Percentiles rank a stretch among this genome's conserved stretches.
Conservation (phyloP, 2,113 vertebrate species). For the Climacteris rufus region DNA sequence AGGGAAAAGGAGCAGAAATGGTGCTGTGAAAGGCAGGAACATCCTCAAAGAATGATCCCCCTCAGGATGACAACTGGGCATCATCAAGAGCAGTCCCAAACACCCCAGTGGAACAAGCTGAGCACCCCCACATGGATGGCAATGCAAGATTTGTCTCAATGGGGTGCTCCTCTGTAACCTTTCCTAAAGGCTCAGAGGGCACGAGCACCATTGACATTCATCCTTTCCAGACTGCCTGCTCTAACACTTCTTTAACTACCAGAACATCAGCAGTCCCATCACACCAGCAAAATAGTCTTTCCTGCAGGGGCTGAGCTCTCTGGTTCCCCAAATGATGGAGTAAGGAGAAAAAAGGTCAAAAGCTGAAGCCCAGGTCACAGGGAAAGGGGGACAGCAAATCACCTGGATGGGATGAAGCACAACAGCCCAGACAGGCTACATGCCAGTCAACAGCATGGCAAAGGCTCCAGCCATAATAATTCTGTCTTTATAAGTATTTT, state of each 20-base stretch:
- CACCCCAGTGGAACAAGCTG: neutral
- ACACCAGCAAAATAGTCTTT: neutral
- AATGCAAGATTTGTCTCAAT: neutral
- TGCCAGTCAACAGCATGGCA: neutral
- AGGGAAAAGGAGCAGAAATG: neutral
- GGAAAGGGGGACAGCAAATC: neutral
- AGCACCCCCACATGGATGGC: neutral
- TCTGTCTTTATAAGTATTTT: neutral
- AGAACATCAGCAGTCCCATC: neutral
- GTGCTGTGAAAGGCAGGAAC: neutral
- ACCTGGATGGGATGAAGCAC: neutral
- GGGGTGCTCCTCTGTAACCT: neutral
- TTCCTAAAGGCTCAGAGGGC: neutral
- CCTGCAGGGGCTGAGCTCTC: neutral
- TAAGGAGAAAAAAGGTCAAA: neutral
- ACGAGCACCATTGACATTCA: accelerated
- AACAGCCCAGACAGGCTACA: neutral
- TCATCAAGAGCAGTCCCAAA: neutral
- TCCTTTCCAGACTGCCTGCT: neutral
- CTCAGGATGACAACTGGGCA: neutral
- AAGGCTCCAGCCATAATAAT: neutral
- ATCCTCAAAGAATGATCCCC: accelerated
- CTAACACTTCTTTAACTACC: accelerated
- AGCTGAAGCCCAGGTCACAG: neutral
- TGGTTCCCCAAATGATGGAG: neutral